Percentiles rank a stretch among this genome's conserved stretches.
These are phyloP conservation scores for Aphyosemion australe DNA, from an alignment of 2,113 vertebrate genomes.

Conservation along the genomic window DNA sequence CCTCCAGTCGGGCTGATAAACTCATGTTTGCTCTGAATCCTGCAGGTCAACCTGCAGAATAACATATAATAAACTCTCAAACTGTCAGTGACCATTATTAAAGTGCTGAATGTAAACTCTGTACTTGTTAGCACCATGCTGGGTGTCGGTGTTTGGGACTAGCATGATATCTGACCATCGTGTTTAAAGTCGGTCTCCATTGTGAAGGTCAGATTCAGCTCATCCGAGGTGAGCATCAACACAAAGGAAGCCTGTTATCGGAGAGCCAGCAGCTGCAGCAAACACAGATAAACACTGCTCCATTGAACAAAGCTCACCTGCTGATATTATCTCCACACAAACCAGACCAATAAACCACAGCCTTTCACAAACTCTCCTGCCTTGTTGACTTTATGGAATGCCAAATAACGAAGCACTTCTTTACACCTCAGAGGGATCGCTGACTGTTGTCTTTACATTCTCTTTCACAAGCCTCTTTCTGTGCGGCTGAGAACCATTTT, in stretches of 20 bases:
- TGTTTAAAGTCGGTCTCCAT: conserved; percentile 28
- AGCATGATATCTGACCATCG: neutral
- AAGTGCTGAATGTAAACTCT: neutral
- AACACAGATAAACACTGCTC: conserved; percentile 69
- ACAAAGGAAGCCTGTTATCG: conserved; percentile 66
- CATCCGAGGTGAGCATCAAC: conserved; percentile 59
- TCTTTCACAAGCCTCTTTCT: conserved; percentile 21
- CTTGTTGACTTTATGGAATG: conserved; percentile 65
- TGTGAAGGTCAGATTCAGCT: conserved; percentile 48
- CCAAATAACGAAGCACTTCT: conserved; percentile 55
- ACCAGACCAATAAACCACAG: conserved; percentile 69
- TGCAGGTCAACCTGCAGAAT: neutral
- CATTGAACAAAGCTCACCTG: conserved; percentile 78
- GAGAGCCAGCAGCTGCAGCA: conserved; percentile 75
- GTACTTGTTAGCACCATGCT: neutral
- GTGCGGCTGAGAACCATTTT: neutral
- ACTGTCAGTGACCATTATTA: too few relatives aligned
- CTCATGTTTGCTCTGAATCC: conserved; percentile 11
- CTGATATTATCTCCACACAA: conserved; percentile 77
- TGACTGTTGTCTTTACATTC: conserved; percentile 20
- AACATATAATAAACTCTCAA: too few relatives aligned
- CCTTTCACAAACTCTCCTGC: conserved; percentile 64
- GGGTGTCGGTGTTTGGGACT: too few relatives aligned
- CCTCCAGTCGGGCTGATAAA: conserved; percentile 13
- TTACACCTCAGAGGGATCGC: conserved; percentile 43